Base-by-base conservation (phyloP, 2,113 vertebrate species). In the Rhabdornis inornatus region DNA sequence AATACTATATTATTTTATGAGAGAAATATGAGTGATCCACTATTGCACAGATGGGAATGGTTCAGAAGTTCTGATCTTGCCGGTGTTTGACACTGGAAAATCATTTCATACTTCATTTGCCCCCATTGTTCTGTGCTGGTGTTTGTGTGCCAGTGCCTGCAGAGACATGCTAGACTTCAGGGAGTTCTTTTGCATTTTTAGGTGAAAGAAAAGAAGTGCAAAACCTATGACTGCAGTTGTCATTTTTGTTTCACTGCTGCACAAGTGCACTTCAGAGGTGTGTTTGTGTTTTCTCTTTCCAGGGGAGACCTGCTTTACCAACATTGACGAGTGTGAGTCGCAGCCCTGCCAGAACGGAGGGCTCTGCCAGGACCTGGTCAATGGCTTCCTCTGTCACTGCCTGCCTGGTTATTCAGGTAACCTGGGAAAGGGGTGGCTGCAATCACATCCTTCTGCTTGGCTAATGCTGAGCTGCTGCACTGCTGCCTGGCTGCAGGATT, bases 311-410 rank as follows among this genome's bases (percentile, higher is more conserved):
- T 99, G 99, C 90, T 96, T 97, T 0, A 66, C 98, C 45, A 97
- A 99, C 44, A 96, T 99, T 5, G 95, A 99, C 1, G 99, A 99
- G 90, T 99, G 99, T 1, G 96, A 96, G 59, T 99, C 98, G 6
- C 80, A 63, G 79, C 99, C 99, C 0, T 99, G 99, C 95, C 96
- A 98, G 87, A 98, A 98, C 6, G 98, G 97, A 52, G 99, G 98
- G 44, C 95, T 64, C 94, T 99, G 99, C 61, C 61, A 96, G 83
- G 99, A 99, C 95, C 95, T 97, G 74, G 87, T 98, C 81, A 98
- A 98, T 49, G 93, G 98, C 44, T 99, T 99, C 97, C 94, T 81
- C 4, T 99, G 99, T 40, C 87, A 92, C 18, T 99, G 99, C 95
- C 96, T 82, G 1, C 96, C 96, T 2, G 99, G 99, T 31, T 99